These are phyloP conservation scores for Sylvilagus bachmani DNA, from an alignment of 2,113 vertebrate species.

Conservation along the genomic window DNA sequence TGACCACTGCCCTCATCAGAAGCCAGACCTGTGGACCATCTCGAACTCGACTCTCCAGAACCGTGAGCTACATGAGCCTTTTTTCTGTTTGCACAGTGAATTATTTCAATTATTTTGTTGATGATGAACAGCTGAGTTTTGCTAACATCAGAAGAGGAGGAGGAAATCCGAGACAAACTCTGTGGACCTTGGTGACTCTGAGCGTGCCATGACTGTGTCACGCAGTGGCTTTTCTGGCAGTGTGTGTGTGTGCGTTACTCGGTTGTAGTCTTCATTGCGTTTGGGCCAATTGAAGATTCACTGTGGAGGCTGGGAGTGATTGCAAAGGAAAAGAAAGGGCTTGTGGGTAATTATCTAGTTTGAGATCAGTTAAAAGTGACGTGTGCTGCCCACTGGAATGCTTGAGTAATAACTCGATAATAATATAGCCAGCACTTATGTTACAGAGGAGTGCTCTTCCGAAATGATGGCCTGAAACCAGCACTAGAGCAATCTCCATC, in stretches of 20 bases:
- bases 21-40: no score
- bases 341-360: conserved; percentile 27
- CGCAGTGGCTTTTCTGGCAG: neutral
- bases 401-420: conserved; percentile 7
- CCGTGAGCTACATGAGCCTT: no score
- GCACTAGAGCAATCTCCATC: neutral
- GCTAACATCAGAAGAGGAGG: neutral
- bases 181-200: neutral
- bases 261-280: neutral
- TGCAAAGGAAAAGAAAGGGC: conserved; percentile 35
- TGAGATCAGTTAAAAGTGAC: conserved; percentile 33
- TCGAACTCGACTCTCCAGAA: no score
- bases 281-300: neutral
- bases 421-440: neutral
- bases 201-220: rapidly evolving
- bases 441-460: neutral
- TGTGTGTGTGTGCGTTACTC: neutral
- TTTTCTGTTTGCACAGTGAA: no score
- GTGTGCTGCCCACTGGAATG: neutral
- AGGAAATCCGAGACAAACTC: neutral
- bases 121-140: no score
- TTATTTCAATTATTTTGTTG: no score
- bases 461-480: conserved; percentile 20
- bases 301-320: neutral
- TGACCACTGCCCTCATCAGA: no score